Percentiles rank a stretch among this genome's conserved stretches.
Evolutionary conservation across 2,113 vertebrate genomes (phyloP).

Genomic region (Crotalus horridus): DNA sequence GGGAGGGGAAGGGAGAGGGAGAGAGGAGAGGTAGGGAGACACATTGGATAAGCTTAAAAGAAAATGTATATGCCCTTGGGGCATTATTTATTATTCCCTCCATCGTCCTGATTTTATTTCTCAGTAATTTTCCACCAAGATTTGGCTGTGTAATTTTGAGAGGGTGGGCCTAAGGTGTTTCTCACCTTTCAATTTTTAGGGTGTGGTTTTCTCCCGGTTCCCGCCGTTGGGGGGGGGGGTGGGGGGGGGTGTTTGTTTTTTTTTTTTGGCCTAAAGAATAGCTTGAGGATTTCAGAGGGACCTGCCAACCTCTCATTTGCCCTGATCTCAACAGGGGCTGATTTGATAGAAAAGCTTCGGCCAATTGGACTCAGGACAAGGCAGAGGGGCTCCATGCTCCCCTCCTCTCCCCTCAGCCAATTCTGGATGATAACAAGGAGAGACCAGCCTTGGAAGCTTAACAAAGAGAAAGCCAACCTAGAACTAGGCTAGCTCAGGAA

Average conservation of each 20-base stretch:
- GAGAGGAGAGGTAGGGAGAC: not conserved
- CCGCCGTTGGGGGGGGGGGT: no score
- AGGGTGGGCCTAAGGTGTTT: not conserved
- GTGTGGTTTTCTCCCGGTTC: no score
- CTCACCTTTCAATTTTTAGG: no score
- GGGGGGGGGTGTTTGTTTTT: no score
- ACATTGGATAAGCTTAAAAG: not conserved
- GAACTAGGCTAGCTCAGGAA: not conserved
- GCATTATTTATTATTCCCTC: not conserved
- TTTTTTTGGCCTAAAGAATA: not conserved
- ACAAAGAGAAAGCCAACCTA: not conserved
- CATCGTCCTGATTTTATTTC: not conserved
- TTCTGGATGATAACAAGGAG: not conserved
- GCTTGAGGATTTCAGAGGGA: not conserved
- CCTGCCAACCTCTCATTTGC: not conserved
- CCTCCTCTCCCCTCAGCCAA: not conserved
- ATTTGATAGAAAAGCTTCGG: not conserved
- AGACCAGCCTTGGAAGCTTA: not conserved
- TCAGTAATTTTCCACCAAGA: not conserved
- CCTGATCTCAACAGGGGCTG: not conserved
- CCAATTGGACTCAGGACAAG: not conserved
- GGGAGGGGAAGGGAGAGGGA: fast-evolving
- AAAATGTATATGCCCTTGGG: not conserved
- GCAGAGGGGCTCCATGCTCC: not conserved
- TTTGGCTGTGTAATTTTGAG: not conserved